A percentile compares a stretch with the other conserved stretches of the same genome.
Evolutionary conservation across 2,113 vertebrate genomes (phyloP).

Genomic region (Laterallus jamaicensis): DNA sequence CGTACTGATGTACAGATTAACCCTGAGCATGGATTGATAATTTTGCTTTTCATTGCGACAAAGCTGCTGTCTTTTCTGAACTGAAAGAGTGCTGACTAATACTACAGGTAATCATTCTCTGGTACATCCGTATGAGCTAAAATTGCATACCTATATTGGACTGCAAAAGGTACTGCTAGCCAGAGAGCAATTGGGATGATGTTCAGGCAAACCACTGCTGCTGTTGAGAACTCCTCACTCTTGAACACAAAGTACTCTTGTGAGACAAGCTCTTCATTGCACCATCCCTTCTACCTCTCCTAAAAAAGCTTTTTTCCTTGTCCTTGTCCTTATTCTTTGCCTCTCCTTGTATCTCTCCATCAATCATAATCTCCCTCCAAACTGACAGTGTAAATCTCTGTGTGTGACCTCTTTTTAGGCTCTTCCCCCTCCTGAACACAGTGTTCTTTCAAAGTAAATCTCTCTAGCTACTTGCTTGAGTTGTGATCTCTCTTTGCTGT

Average conservation of each 20-base stretch:
- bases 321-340: neutral
- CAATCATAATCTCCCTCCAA: neutral
- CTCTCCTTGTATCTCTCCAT: neutral
- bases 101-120: neutral
- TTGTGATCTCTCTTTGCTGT: neutral
- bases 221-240: neutral
- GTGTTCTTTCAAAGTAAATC: neutral
- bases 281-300: neutral
- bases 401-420: neutral
- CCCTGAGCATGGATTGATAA: neutral
- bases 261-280: neutral
- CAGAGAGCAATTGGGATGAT: neutral
- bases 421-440: neutral
- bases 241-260: neutral
- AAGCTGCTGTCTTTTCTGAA: neutral
- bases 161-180: neutral
- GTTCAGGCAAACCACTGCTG: rapidly evolving
- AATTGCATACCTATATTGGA: neutral
- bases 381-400: neutral
- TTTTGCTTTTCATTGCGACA: neutral
- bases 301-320: neutral
- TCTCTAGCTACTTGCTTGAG: neutral
- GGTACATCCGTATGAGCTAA: neutral
- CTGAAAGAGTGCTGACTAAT: neutral
- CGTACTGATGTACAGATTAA: neutral